Evolutionary conservation across 2,797 vertebrate species (phyloP).

Genomic region (Trematomus bernacchii): DNA sequence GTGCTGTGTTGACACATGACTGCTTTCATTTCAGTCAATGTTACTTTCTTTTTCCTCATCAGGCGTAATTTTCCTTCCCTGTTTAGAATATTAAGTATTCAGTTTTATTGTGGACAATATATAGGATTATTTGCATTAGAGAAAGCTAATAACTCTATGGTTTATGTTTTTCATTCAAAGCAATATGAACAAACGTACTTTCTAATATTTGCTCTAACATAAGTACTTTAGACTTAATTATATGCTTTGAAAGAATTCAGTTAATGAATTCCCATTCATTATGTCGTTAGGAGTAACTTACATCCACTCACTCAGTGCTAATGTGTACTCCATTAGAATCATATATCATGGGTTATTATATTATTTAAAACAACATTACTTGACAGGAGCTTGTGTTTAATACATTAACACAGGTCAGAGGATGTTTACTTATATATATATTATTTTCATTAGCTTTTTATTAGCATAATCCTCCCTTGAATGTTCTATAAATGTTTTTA

Average conservation of each 20-base stretch:
- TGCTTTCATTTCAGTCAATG: constrained; percentile 80
- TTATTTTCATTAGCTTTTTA: too few species aligned
- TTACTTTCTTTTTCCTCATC: constrained; percentile 68
- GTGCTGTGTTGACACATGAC: constrained; percentile 79
- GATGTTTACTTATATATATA: too few species aligned
- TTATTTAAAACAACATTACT: background rate
- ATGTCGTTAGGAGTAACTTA: too few species aligned
- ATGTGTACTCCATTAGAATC: background rate
- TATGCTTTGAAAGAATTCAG: background rate
- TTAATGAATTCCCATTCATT: background rate
- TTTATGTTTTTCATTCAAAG: background rate
- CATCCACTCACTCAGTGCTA: background rate
- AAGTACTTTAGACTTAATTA: background rate
- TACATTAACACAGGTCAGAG: background rate
- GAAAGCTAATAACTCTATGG: background rate
- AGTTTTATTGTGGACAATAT: constrained; percentile 15
- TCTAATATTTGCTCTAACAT: background rate
- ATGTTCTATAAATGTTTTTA: too few species aligned
- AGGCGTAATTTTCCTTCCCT: constrained; percentile 57
- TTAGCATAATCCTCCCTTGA: too few species aligned
- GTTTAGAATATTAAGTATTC: constrained; percentile 72
- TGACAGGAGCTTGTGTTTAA: background rate
- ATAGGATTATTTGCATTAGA: constrained; percentile 19
- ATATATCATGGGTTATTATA: background rate
- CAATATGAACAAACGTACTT: background rate